phyloP scores from a whole-genome alignment of 1,140 invertebrate genomes.

The Magallana ariakensis region DNA sequence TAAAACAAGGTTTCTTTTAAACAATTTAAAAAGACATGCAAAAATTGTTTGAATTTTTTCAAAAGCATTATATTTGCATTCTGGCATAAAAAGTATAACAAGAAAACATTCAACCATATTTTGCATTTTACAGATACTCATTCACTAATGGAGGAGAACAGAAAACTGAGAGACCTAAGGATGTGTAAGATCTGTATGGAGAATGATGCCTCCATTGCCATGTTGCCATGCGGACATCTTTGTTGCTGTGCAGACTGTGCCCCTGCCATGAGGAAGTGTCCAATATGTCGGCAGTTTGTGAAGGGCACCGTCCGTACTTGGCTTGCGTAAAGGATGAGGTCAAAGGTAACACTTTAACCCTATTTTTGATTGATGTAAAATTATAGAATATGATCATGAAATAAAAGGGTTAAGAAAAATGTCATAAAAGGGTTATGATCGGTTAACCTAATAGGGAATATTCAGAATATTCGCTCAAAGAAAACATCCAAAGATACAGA shows the following conservation, averaged over 20 bases:
- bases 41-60: no score
- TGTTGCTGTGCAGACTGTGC: constrained; percentile 90
- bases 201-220: constrained; percentile 90
- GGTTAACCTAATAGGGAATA: no score
- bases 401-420: no score
- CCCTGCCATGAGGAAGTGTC: constrained; percentile 87
- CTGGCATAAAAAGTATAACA: no score
- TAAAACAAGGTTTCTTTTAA: no score
- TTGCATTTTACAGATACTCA: constrained; percentile 41
- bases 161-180: constrained; percentile 86
- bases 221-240: constrained; percentile 93
- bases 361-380: no score
- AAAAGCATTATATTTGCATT: no score
- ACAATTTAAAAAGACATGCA: no score
- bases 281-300: constrained; percentile 85
- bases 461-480: no score
- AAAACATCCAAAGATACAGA: no score
- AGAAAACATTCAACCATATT: not conserved
- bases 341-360: not conserved
- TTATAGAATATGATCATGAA: no score
- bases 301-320: constrained; percentile 61
- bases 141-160: constrained; percentile 58
- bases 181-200: constrained; percentile 95
- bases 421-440: no score
- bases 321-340: constrained; percentile 38